These are phyloP conservation scores for Rhagophthalmus giganteus DNA, from an alignment of 2,888 invertebrate species.

Conservation along the genomic window DNA sequence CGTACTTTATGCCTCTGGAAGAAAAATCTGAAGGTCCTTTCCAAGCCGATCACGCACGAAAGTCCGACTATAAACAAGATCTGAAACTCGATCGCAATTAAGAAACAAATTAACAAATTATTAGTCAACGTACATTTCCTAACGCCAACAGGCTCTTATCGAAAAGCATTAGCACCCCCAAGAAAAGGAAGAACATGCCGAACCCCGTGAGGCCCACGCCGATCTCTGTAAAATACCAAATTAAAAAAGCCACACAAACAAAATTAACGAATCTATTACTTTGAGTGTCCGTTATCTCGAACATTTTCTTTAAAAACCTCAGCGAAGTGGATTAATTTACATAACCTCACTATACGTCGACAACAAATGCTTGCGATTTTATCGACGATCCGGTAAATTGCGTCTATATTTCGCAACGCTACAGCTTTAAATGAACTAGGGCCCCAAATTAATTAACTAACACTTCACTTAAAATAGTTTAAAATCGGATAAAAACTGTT, in stretches of 20 bases:
- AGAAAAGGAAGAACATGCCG: slow-evolving; percentile 91
- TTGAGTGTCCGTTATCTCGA: slow-evolving; percentile 81
- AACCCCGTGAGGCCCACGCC: slow-evolving; percentile 96
- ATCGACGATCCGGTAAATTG: too few species aligned
- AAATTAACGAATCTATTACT: slow-evolving; percentile 68
- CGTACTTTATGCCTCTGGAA: slow-evolving; percentile 95
- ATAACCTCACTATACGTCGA: slow-evolving; percentile 30
- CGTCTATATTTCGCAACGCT: too few species aligned
- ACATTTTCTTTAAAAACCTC: too few species aligned
- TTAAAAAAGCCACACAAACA: slow-evolving; percentile 1
- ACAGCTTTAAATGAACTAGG: too few species aligned
- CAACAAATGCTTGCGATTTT: too few species aligned
- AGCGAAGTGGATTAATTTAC: neutral
- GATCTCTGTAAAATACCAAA: slow-evolving; percentile 72
- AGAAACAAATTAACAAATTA: too few species aligned
- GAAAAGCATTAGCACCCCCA: slow-evolving; percentile 90
- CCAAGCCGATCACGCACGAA: slow-evolving; percentile 93
- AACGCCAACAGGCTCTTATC: slow-evolving; percentile 98
- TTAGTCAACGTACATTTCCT: slow-evolving; percentile 99
- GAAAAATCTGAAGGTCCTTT: slow-evolving; percentile 95
- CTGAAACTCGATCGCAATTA: slow-evolving; percentile 73
- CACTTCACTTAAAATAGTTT: too few species aligned
- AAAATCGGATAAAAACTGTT: slow-evolving; percentile 12
- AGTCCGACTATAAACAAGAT: slow-evolving; percentile 94
- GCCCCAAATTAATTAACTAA: too few species aligned